Conservation (phyloP, 1,140 invertebrate species). For the Lasioglossum baleicum region DNA sequence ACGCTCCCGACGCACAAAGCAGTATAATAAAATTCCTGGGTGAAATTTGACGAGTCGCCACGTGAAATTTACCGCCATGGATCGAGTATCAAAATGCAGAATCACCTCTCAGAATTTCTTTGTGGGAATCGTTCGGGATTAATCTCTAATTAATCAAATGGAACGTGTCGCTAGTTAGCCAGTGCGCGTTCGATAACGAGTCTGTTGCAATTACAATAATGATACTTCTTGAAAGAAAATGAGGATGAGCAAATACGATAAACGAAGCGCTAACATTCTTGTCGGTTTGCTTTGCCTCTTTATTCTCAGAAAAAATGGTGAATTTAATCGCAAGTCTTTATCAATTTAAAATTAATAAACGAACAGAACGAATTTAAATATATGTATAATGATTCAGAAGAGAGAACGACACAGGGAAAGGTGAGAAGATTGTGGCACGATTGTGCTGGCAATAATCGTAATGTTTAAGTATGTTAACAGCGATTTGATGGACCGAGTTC, state of each 20-base stretch:
- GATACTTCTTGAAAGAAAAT: not conserved
- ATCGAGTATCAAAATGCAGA: not conserved
- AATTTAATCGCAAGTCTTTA: slow-evolving; percentile 7
- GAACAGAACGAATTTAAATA: not conserved
- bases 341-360: not conserved
- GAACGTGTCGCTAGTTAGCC: too few relatives aligned
- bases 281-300: not conserved
- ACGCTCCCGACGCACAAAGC: not conserved
- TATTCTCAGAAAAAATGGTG: not conserved
- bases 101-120: too few relatives aligned
- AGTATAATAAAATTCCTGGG: not conserved
- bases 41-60: slow-evolving; percentile 1
- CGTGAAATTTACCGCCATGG: not conserved
- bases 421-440: not conserved
- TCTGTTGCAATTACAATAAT: too few relatives aligned
- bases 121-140: not conserved
- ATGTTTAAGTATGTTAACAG: not conserved
- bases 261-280: not conserved
- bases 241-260: too few relatives aligned
- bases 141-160: not conserved
- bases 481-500: not conserved
- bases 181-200: too few relatives aligned
- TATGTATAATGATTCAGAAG: too few relatives aligned
- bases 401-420: too few relatives aligned
- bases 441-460: not conserved